Evolutionary conservation across 2,113 vertebrate species (phyloP).

Genomic region (Martes martes): DNA sequence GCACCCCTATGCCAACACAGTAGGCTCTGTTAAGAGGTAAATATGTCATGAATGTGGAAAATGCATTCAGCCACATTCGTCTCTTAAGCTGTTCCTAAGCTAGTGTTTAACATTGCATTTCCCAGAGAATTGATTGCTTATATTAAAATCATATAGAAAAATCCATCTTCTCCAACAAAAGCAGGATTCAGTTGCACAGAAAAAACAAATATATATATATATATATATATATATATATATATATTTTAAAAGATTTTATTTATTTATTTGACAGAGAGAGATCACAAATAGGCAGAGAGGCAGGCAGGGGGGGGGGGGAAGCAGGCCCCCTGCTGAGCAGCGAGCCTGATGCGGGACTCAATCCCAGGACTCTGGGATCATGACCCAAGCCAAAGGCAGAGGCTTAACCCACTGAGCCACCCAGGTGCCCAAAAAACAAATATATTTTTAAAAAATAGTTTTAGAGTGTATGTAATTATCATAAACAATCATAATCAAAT

Average conservation of each 20-base stretch:
- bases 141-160: constrained; percentile 10
- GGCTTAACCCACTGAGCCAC: no score
- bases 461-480: background rate
- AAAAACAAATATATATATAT: background rate
- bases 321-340: no score
- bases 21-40: background rate
- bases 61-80: background rate
- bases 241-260: no score
- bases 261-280: no score
- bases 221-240: no score
- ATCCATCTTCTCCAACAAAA: background rate
- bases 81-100: background rate
- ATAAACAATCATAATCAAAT: constrained; percentile 1
- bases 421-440: background rate
- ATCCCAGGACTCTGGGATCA: no score
- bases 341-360: no score
- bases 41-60: background rate
- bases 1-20: background rate
- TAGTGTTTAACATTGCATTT: background rate
- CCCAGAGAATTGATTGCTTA: background rate
- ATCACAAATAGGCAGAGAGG: no score
- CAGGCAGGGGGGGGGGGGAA: no score
- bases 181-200: background rate
- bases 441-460: background rate
- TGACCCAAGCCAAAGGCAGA: no score